These are phyloP conservation scores for Tridacna crocea DNA, from an alignment of 2,888 invertebrate genomes.

Conservation along the genomic window DNA sequence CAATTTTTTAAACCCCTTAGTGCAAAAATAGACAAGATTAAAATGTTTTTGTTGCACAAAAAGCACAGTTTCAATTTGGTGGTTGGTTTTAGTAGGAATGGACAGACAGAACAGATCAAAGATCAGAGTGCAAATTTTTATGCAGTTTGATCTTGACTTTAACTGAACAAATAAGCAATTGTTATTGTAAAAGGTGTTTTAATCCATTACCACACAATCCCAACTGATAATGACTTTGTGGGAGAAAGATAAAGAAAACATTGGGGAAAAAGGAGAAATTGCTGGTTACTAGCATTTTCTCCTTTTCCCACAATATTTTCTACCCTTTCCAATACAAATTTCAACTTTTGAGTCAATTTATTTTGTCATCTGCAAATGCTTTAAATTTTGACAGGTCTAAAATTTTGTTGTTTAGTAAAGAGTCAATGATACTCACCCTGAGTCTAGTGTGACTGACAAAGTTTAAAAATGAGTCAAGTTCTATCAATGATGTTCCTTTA, in stretches of 20 bases:
- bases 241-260: background rate
- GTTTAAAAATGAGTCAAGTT: conserved; percentile 83
- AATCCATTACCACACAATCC: too few relatives aligned
- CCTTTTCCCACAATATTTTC: background rate
- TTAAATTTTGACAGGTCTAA: background rate
- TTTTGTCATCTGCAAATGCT: background rate
- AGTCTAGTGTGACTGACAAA: conserved; percentile 80
- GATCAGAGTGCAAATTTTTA: too few relatives aligned
- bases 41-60: too few relatives aligned
- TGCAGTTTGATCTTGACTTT: too few relatives aligned
- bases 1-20: too few relatives aligned
- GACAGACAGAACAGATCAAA: too few relatives aligned
- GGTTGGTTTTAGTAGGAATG: too few relatives aligned
- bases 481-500: conserved; percentile 78
- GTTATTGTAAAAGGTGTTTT: too few relatives aligned
- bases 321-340: background rate
- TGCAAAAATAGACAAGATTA: too few relatives aligned
- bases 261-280: background rate
- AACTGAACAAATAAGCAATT: too few relatives aligned
- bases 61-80: too few relatives aligned
- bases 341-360: background rate
- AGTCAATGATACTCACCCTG: conserved; percentile 71
- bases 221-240: too few relatives aligned
- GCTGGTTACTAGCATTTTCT: background rate
- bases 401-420: background rate